Conservation (phyloP, 2,888 invertebrate species). For the Scrobipalpa costella region DNA sequence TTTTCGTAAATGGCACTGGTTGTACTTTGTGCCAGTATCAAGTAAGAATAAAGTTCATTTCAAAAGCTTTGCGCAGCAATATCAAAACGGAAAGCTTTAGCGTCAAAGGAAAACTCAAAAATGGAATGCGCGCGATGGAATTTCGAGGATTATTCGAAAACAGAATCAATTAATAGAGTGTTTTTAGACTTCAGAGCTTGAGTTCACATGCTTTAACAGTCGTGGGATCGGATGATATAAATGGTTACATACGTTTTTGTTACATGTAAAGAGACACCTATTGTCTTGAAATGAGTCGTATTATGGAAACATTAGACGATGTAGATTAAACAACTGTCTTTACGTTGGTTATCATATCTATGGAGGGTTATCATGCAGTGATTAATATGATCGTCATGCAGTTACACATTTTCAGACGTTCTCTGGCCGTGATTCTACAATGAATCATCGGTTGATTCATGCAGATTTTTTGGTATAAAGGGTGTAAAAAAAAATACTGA, state of each 20-base stretch:
- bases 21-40: no score
- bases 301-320: slow-evolving; percentile 27
- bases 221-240: slow-evolving; percentile 5
- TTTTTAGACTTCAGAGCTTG: not conserved
- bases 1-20: no score
- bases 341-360: slow-evolving; percentile 33
- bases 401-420: slow-evolving; percentile 26
- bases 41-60: not conserved
- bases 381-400: slow-evolving; percentile 41
- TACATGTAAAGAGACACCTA: slow-evolving; percentile 12
- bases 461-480: slow-evolving; percentile 35
- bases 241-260: slow-evolving; percentile 6
- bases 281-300: slow-evolving; percentile 14
- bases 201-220: slow-evolving; percentile 14
- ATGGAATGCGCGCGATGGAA: not conserved
- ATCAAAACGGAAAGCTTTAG: slow-evolving; percentile 6
- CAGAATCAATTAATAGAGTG: no score
- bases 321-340: slow-evolving; percentile 34
- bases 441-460: slow-evolving; percentile 50
- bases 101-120: not conserved
- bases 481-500: no score
- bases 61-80: not conserved
- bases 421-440: slow-evolving; percentile 28
- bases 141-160: slow-evolving; percentile 3
- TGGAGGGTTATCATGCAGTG: slow-evolving; percentile 45